Percentiles rank a stretch among this genome's conserved stretches.
These are phyloP conservation scores for Drosophila ercepeae DNA, from an alignment of 1,140 invertebrate species.

Conservation along the genomic window DNA sequence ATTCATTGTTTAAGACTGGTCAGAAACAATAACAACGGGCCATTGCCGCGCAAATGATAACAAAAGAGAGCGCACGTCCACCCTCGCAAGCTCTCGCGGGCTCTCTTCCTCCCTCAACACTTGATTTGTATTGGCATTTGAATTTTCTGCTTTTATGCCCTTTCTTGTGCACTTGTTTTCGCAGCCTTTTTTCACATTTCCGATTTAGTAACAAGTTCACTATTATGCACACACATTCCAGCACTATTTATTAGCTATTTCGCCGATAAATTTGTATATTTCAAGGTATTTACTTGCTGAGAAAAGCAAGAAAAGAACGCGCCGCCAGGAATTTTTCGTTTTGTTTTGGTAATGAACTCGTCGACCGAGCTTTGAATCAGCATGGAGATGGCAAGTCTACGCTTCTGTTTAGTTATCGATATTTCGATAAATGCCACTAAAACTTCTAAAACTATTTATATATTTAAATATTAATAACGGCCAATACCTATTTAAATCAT, in stretches of 20 bases:
- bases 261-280: neutral
- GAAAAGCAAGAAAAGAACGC: constrained; percentile 38
- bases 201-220: neutral
- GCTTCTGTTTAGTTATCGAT: neutral
- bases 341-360: constrained; percentile 34
- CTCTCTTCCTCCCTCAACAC: constrained; percentile 31
- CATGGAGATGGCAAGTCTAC: neutral
- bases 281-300: constrained; percentile 48
- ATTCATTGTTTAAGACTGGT: neutral
- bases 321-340: constrained; percentile 61
- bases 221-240: neutral
- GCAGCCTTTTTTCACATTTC: constrained; percentile 5
- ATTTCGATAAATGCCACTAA: neutral
- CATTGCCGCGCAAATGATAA: constrained; percentile 63
- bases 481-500: no score
- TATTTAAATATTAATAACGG: no score
- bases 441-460: neutral
- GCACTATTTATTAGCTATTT: neutral
- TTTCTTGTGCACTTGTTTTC: constrained; percentile 59
- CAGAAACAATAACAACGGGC: constrained; percentile 58
- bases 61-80: constrained; percentile 27
- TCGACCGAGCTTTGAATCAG: neutral
- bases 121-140: constrained; percentile 65
- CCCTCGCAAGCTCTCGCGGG: constrained; percentile 10
- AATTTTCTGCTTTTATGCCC: constrained; percentile 18